Evolutionary conservation across 2,888 invertebrate species (phyloP), one percentile per base, ranked within the genome.

Genomic region (Glyphotaelius pellucidus): DNA sequence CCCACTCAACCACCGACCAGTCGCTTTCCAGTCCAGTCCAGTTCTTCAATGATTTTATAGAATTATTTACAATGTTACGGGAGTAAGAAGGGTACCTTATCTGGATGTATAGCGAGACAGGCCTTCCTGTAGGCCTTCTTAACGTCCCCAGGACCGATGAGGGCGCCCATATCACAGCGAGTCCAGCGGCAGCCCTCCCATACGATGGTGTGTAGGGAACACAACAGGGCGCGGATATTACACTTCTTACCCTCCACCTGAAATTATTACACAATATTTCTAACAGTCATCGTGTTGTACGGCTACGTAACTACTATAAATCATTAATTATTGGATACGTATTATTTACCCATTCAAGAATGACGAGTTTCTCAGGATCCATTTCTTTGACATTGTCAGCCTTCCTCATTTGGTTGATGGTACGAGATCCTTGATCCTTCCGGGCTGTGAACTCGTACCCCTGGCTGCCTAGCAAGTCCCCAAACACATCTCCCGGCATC

Each of bases 71-170:
- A 47, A 47, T 47, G 67, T 42, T 19, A 67, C 19, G 19, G 67
- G 19, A 67, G 47, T 47, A 15, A 15, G 15, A 47, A 47, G 15
- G 12, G 79, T 95, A 99, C 99, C 97, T 99, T 99, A 95, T 99
- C 99, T 0, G 99, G 99, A 96, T 99, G 99, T 81, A 99, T 99
- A 90, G 99, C 98, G 83, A 99, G 96, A 94, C 99, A 99, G 12
- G 99, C 99, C 95, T 98, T 98, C 90, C 99, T 96, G 95, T 99
- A 99, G 94, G 98, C 97, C 94, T 99, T 99, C 95, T 99, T 99
- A 91, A 99, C 99, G 95, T 99, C 99, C 0, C 98, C 97, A 3
- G 99, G 96, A 0, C 98, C 97, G 38, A 99, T 98, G 81, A 99
- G 96, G 94, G 99, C 98, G 94, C 99, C 97, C 99, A 99, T 99